Conservation (phyloP, 2,797 vertebrate genomes). For the Sebastiscus tertius region DNA sequence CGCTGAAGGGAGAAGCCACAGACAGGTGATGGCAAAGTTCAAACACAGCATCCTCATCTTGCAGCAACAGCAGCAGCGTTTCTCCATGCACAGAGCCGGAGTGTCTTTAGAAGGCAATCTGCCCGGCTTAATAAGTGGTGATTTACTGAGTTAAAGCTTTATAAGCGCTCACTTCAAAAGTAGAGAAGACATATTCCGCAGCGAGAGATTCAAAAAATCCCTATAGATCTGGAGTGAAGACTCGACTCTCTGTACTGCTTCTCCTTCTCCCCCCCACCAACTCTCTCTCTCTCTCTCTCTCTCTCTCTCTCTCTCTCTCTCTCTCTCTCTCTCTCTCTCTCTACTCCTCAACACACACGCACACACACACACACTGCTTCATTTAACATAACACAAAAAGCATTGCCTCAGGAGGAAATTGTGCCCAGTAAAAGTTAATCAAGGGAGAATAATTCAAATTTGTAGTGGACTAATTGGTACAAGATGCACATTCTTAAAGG, state of each 20-base stretch:
- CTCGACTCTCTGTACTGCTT: conserved; percentile 23
- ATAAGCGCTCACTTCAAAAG: conserved; percentile 36
- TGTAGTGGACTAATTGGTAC: conserved; percentile 10
- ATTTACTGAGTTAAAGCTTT: conserved; percentile 40
- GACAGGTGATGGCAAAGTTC: conserved; percentile 76
- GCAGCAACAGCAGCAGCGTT: conserved; percentile 24
- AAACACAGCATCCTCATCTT: conserved; percentile 69
- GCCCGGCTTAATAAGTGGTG: background rate
- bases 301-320: background rate
- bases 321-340: background rate
- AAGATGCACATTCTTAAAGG: too few relatives aligned
- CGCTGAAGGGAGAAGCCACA: conserved; percentile 72
- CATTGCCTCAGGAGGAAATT: background rate
- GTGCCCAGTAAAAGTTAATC: background rate
- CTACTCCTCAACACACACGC: background rate
- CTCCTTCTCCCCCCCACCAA: background rate
- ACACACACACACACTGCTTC: background rate
- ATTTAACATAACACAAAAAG: background rate
- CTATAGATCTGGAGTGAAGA: conserved; percentile 45
- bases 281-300: background rate
- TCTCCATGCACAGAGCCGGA: conserved; percentile 41
- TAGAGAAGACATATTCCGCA: conserved; percentile 42
- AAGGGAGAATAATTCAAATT: background rate
- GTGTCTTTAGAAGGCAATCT: background rate
- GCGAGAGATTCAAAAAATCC: conserved; percentile 44